Base-by-base conservation (phyloP, 2,888 invertebrate genomes). In the Zelleria hepariella region DNA sequence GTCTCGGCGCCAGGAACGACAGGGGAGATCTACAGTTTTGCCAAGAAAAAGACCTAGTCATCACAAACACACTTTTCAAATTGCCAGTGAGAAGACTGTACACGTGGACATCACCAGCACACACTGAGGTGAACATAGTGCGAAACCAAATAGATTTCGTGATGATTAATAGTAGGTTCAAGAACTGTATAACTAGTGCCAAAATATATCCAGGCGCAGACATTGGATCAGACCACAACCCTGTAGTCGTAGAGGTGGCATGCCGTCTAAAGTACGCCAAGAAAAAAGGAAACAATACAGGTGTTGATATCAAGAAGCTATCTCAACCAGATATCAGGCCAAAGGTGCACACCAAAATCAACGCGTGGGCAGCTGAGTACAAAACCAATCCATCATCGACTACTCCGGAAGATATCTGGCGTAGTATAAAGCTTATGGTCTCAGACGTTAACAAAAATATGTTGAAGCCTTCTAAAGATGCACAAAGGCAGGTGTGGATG, bases 401-500 rank as follows among this genome's bases (percentile, higher is more conserved):
- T 10, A n/a, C 49, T 49, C 6, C n/a, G n/a, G 20, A 52, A 10
- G 21, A 52, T 2, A 3, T 52, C 20, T 20, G 21, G 18, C 4
- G 4, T 23, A 10, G 21, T 6, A 5, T 52, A 5, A 20, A 6
- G 4, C 3, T 4, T n/a, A 10, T 21, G 4, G 21, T 52, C 10
- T n/a, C 52, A 2, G 52, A 52, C 5, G 18, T 52, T 4, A 52
- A 52, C 10, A 10, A 23, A 5, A 52, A 4, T 20, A 5, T 20
- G 4, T 52, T 52, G 10, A 21, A 10, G 4, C 10, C 52, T 5
- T 6, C 52, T 20, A 3, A 52, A 21, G 21, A 20, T 21, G 21
- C 8, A n/a, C 5, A 24, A 21, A 58, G 56, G 57, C 32, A 61
- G 26, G 18, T 24, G 2, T 59, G 61, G 61, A 59, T 59, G 59